These are phyloP conservation scores for Pycnonotus jocosus DNA, from an alignment of 2,113 vertebrate species.

Conservation along the genomic window DNA sequence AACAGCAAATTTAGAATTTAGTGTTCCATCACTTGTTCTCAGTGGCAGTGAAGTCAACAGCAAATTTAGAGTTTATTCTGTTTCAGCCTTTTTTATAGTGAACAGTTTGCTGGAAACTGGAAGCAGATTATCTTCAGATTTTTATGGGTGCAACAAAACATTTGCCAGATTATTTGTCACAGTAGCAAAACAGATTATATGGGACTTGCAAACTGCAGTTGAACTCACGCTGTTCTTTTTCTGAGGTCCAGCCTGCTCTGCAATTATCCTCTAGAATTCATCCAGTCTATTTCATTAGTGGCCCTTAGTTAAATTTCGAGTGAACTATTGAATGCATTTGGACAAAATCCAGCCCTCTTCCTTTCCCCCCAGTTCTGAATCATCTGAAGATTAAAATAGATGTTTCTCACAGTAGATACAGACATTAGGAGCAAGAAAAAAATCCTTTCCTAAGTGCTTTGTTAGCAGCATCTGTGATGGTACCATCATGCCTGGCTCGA, in stretches of 20 bases:
- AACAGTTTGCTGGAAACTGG: neutral
- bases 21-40: neutral
- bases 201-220: neutral
- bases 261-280: neutral
- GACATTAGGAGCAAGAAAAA: neutral
- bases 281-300: neutral
- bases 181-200: neutral
- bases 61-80: neutral
- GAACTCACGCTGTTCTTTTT: neutral
- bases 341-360: conserved; percentile 10
- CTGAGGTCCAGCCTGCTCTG: neutral
- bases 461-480: neutral
- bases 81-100: neutral
- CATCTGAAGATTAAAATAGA: conserved; percentile 35
- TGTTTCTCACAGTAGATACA: conserved; percentile 10
- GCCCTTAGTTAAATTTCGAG: conserved; percentile 22
- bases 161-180: neutral
- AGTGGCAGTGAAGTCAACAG: neutral
- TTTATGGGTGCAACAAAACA: neutral
- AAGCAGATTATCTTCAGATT: neutral
- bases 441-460: neutral
- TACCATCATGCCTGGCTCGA: neutral
- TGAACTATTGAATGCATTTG: conserved; percentile 17
- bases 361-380: neutral
- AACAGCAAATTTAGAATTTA: neutral